phyloP scores from a whole-genome alignment of 1,140 invertebrate genomes.

The Ectropis grisescens region DNA sequence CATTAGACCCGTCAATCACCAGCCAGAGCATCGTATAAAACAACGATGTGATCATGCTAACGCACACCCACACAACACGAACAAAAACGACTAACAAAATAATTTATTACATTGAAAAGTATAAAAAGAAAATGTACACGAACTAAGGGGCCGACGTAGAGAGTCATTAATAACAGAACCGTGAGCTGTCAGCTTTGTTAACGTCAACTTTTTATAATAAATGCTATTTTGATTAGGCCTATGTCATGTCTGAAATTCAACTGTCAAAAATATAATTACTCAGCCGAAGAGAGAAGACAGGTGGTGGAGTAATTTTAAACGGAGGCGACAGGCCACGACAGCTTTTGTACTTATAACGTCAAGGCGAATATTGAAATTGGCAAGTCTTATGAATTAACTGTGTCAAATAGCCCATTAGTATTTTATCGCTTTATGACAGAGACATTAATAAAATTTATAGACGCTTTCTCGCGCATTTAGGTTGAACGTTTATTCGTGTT shows the following conservation, averaged over 20 bases:
- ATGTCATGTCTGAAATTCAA: slow-evolving; percentile 70
- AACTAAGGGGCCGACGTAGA: slow-evolving; percentile 22
- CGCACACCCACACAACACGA: slow-evolving; percentile 33
- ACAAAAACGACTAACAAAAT: slow-evolving; percentile 46
- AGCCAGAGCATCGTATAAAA: slow-evolving; percentile 34
- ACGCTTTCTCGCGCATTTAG: too few species aligned
- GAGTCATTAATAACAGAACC: slow-evolving; percentile 61
- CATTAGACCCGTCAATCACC: slow-evolving; percentile 62
- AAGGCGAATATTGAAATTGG: too few species aligned
- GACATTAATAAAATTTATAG: too few species aligned
- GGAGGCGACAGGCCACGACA: slow-evolving; percentile 13
- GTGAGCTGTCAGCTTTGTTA: slow-evolving; percentile 62
- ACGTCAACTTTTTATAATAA: slow-evolving; percentile 63
- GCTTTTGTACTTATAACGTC: too few species aligned
- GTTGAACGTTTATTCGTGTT: too few species aligned
- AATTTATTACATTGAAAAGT: slow-evolving; percentile 53
- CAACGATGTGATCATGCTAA: slow-evolving; percentile 44
- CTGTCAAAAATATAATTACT: slow-evolving; percentile 70
- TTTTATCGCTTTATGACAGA: too few species aligned
- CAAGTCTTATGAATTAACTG: too few species aligned
- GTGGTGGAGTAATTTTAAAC: slow-evolving; percentile 38
- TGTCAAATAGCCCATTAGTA: too few species aligned
- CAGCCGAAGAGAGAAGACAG: slow-evolving; percentile 52
- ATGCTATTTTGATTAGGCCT: slow-evolving; percentile 72
- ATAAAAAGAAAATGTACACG: slow-evolving; percentile 38